Evolutionary conservation across 2,113 vertebrate species (phyloP), one percentile per base, ranked within the genome.

Genomic region (Notarius quadriscutis): DNA sequence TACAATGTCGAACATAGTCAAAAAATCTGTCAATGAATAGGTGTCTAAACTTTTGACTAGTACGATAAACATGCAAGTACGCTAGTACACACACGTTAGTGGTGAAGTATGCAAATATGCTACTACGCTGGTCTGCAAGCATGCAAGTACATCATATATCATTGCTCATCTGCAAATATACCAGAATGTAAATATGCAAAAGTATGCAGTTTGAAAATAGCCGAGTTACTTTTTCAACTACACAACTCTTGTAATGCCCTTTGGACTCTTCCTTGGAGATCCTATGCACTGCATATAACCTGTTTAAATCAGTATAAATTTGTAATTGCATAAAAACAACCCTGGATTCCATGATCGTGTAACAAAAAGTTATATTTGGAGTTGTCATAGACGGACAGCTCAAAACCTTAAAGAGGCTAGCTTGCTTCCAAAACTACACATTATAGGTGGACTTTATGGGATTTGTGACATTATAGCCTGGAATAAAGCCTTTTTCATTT

Each of bases 371-470:
- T 8, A 25, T 75, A 20, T 74, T 22, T 74, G 41, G 30, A 18
- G 30, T 72, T 72, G 6, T 75, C 20, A 41, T 41, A 41, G 41
- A 41, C 41, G 11, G 4, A 75, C 41, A 50, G 72, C 3, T 50
- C 10, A 11, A 51, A 75, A 51, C 22, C 7, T 7, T 83, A 65
- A 50, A 67, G 7, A 65, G 41, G n/a, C 15, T 65, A 83, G 60
- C 62, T 7, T 7, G 81, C 25, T 63, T n/a, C 22, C 14, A 83
- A 65, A 83, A 50, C 60, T 17, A 65, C 50, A 65, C 60, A 65
- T 83, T 83, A 25, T 78, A n/a, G 50, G 75, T 55, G 51, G 22
- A n/a, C 27, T 79, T 55, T 79, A 79, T 79, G n/a, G 3, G 50
- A 55, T 27, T 79, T 55, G n/a, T 79, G 75, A 79, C 75, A 55